Evolutionary conservation across 2,113 vertebrate genomes (phyloP).

Genomic region (Anhinga anhinga): DNA sequence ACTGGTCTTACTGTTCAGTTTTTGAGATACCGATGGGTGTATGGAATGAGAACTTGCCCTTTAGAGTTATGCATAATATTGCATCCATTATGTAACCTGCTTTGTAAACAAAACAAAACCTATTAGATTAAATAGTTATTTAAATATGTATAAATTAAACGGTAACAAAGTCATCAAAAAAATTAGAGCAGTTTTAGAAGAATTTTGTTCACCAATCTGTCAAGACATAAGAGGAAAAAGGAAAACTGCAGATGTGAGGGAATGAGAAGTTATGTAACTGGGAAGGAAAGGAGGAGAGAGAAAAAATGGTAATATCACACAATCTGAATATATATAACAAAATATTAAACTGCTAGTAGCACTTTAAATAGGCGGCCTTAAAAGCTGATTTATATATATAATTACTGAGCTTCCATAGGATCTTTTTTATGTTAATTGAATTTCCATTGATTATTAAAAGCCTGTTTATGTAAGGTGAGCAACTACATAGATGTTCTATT

Average conservation of each 20-base stretch:
- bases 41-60: not conserved
- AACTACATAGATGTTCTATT: not conserved
- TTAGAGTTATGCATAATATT: not conserved
- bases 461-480: not conserved
- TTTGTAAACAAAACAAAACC: not conserved
- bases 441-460: slow-evolving; percentile 38
- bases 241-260: not conserved
- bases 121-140: not conserved
- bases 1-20: not conserved
- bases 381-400: slow-evolving; percentile 5
- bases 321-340: not conserved
- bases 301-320: not conserved
- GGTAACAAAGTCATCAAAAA: not conserved
- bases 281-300: not conserved
- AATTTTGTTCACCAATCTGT: not conserved
- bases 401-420: not conserved
- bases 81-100: not conserved
- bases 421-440: slow-evolving; percentile 36
- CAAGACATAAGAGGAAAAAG: not conserved
- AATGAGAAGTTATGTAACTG: not conserved
- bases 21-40: not conserved
- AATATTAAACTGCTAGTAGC: not conserved
- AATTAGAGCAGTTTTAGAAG: not conserved
- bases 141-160: not conserved
- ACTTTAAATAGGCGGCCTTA: not conserved